Evolutionary conservation across 2,888 invertebrate species (phyloP), one percentile per base, ranked within the genome.

Genomic region (Drosophila kambysellisi): DNA sequence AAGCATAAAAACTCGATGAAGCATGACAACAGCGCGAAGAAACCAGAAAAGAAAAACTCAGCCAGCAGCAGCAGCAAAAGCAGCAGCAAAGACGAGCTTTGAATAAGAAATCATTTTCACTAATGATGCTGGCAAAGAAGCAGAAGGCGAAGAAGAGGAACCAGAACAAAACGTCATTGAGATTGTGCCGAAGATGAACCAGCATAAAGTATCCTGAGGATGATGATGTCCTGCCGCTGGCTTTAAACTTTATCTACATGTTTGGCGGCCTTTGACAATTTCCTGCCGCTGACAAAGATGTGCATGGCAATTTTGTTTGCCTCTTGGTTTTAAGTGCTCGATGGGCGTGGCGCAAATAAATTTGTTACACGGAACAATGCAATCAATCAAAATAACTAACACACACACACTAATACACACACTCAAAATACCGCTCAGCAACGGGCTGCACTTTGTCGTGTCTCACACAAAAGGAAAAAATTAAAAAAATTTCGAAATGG

Each of bases 281-380:
- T 84, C 70, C 76, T 72, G 59, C 50, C 60, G 46, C 57, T 74
- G 80, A 85, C 72, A 85, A 70, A 70, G 79, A 82, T 79, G n/a
- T 75, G 46, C 25, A 46, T 46, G 53, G 32, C 30, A 20, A 39
- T 56, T 39, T 56, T n/a, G 61, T 56, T 63, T 48, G 79, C 62
- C 61, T 61, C 41, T 67, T 59, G 74, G 58, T 68, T 72, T 79
- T 67, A 67, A 75, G 81, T 70, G 72, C 64, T 69, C 29, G 53
- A 43, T 79, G 69, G 81, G 81, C 73, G 78, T 70, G 66, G 67
- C 67, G 63, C 66, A 83, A 84, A 82, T 83, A 89, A 88, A 88
- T 89, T 84, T 89, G 78, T 74, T 78, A 78, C 89, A 82, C 84
- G 84, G 83, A 86, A 82, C 84, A 87, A 82, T 78, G 78, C 88